Evolutionary conservation across 1,140 invertebrate genomes (phyloP).

Genomic region (Anthonomus grandis): DNA sequence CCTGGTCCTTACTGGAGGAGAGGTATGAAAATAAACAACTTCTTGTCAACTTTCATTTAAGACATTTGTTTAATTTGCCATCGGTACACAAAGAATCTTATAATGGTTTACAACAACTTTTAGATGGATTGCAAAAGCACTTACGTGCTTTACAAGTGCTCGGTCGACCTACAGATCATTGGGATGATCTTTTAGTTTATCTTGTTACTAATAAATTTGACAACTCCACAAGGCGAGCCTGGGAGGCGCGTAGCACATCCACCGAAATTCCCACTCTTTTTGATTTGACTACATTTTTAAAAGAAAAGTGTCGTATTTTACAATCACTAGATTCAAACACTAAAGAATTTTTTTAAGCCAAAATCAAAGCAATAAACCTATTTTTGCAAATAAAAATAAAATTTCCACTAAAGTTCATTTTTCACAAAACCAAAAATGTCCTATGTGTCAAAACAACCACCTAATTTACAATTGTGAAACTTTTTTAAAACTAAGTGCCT

Average conservation of each 20-base stretch:
- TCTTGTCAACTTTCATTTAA: too few relatives aligned
- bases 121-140: slow-evolving; percentile 4
- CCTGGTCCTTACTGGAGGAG: not conserved
- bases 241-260: not conserved
- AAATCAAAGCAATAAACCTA: not conserved
- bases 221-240: not conserved
- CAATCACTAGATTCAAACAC: too few relatives aligned
- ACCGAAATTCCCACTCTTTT: not conserved
- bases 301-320: too few relatives aligned
- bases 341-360: too few relatives aligned
- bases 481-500: slow-evolving; percentile 6
- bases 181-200: too few relatives aligned
- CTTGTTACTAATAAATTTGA: slow-evolving; percentile 1
- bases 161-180: not conserved
- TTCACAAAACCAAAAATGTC: too few relatives aligned
- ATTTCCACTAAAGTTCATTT: too few relatives aligned
- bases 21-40: too few relatives aligned
- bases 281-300: too few relatives aligned
- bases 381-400: not conserved
- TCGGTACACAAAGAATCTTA: not conserved
- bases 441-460: slow-evolving; percentile 14
- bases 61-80: too few relatives aligned
- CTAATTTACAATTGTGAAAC: slow-evolving; percentile 14
- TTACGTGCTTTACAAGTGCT: not conserved
- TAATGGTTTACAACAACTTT: not conserved